Percentiles rank a stretch among this genome's conserved stretches.
Conservation (phyloP, 2,113 vertebrate species). For the Heloderma charlesbogerti region DNA sequence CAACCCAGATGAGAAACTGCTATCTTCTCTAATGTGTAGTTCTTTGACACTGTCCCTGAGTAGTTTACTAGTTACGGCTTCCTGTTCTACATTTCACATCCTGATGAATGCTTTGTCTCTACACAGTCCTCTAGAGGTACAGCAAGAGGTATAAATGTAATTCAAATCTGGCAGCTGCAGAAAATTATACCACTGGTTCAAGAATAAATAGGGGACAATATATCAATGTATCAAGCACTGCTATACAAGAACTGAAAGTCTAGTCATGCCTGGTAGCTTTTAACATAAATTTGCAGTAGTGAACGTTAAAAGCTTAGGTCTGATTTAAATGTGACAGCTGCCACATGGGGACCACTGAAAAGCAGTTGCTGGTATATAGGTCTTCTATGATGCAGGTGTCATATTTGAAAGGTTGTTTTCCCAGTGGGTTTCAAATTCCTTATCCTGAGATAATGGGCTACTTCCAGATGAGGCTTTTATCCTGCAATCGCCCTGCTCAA, state of each 20-base stretch:
- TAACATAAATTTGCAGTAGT: conserved; percentile 40
- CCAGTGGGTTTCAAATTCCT: background rate
- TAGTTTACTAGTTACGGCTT: conserved; percentile 48
- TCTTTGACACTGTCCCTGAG: conserved; percentile 32
- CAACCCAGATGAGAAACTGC: conserved; percentile 8
- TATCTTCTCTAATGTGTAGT: background rate
- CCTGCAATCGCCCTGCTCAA: too few relatives aligned
- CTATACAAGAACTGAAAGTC: conserved; percentile 31
- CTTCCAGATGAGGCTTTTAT: too few relatives aligned
- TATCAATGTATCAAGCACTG: conserved; percentile 19
- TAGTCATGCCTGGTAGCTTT: conserved; percentile 15
- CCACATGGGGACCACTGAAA: background rate
- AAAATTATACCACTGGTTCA: conserved; percentile 47
- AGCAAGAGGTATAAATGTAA: conserved; percentile 43
- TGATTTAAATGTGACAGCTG: background rate
- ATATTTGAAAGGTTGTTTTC: background rate
- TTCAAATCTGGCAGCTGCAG: conserved; percentile 56
- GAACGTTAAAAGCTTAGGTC: conserved; percentile 33
- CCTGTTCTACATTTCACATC: background rate
- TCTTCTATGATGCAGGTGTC: background rate
- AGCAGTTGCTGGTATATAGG: background rate
- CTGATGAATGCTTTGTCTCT: conserved; percentile 46
- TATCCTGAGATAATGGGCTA: background rate
- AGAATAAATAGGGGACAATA: conserved; percentile 56
- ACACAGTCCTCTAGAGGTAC: conserved; percentile 32